phyloP scores from a whole-genome alignment of 2,888 invertebrate genomes.

The Tetragonula carbonaria region DNA sequence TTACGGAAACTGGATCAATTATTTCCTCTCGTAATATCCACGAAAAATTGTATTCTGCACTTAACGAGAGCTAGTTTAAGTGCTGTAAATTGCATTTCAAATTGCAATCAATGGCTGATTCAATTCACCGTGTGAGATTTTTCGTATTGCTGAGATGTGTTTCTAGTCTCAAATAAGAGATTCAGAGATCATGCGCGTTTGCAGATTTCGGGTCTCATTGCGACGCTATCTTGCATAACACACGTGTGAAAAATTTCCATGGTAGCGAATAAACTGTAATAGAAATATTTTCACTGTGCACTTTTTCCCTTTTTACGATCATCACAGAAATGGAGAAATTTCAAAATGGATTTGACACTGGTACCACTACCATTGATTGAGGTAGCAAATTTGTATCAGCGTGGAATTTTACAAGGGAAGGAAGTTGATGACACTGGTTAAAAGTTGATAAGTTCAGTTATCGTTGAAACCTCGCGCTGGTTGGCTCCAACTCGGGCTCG shows the following conservation, averaged over 20 bases:
- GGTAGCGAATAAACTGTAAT: no score
- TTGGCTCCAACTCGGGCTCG: neutral
- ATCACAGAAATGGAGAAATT: no score
- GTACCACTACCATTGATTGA: no score
- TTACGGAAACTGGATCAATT: constrained; percentile 57
- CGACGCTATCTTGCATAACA: no score
- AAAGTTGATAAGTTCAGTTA: neutral
- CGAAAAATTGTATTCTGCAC: constrained; percentile 41
- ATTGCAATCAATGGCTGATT: constrained; percentile 47
- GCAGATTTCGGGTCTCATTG: no score
- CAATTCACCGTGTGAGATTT: constrained; percentile 22
- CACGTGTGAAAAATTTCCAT: no score
- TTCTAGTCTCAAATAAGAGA: neutral
- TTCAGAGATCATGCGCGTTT: neutral
- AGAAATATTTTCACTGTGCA: no score
- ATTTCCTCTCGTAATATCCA: constrained; percentile 49
- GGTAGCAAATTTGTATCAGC: no score
- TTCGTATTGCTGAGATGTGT: neutral
- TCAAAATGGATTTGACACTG: no score
- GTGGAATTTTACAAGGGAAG: no score
- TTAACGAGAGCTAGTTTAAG: constrained; percentile 46
- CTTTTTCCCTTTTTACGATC: no score
- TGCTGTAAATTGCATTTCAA: constrained; percentile 48
- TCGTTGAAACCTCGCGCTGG: neutral
- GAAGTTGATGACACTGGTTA: no score